These are phyloP conservation scores for Turritopsis rubra DNA, from an alignment of 30 jellyfish, hydroid and myxozoan genomes.

Conservation along the genomic window DNA sequence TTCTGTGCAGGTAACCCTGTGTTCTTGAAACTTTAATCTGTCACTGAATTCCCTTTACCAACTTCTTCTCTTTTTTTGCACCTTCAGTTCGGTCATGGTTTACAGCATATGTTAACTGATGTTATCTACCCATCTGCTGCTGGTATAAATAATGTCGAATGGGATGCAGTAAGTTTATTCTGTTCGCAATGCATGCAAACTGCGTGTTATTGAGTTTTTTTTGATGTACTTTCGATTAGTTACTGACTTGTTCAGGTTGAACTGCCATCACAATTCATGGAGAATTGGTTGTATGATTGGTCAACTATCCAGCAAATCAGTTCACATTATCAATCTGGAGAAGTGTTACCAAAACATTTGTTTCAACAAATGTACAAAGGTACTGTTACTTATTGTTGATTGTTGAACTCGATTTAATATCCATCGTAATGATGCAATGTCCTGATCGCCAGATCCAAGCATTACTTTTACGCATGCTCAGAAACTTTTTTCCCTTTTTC, in stretches of 20 bases:
- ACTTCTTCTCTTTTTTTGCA: no score
- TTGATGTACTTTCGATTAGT: no score
- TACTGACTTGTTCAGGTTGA: conserved; percentile 50
- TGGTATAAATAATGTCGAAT: conserved; percentile 74
- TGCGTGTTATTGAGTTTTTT: no score
- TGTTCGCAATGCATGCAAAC: no score
- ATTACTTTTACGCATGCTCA: no score
- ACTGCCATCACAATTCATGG: conserved; percentile 91
- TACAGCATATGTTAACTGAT: conserved; percentile 86
- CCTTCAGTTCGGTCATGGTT: conserved; percentile 89
- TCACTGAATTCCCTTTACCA: no score
- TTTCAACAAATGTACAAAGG: conserved; percentile 58
- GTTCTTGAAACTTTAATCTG: no score
- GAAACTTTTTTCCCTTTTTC: no score
- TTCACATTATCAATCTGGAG: conserved; percentile 65
- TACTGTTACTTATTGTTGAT: not conserved
- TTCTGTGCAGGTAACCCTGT: not conserved
- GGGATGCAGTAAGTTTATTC: conserved; percentile 76
- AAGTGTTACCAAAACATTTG: conserved; percentile 45
- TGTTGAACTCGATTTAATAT: no score
- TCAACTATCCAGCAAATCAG: conserved; percentile 54
- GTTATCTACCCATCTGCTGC: conserved; percentile 83
- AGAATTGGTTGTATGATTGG: conserved; percentile 89
- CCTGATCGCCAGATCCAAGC: no score
- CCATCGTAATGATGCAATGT: no score